Conservation (phyloP, 2,113 vertebrate species). For the Colaptes auratus region DNA sequence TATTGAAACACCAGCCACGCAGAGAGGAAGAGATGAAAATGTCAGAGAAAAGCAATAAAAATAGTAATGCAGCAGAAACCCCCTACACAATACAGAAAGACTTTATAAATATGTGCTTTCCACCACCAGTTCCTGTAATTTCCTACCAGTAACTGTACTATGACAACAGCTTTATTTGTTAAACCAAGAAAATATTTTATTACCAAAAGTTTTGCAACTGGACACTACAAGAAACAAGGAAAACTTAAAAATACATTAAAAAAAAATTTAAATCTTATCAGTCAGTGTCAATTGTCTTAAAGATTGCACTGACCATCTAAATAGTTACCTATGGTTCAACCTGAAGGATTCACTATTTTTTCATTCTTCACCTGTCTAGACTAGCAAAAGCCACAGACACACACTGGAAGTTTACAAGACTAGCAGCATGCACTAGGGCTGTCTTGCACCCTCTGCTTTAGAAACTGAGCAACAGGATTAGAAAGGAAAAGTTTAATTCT, state of each 20-base stretch:
- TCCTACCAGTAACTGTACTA: neutral
- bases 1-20: neutral
- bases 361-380: neutral
- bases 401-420: neutral
- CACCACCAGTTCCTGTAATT: neutral
- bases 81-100: neutral
- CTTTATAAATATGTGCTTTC: neutral
- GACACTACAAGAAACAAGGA: neutral
- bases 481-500: slow-evolving; percentile 1
- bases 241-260: neutral
- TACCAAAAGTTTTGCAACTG: neutral
- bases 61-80: neutral
- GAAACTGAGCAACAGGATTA: neutral
- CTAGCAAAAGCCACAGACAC: neutral
- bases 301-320: neutral
- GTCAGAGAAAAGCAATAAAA: neutral
- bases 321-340: neutral
- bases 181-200: neutral
- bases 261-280: neutral
- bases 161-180: neutral
- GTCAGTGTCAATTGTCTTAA: neutral
- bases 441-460: neutral
- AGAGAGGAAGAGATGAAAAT: neutral
- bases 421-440: slow-evolving; percentile 32
- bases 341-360: neutral